A percentile compares a stretch with the other conserved stretches of the same genome.
These are phyloP conservation scores for Amblyjoppa proteus DNA, from an alignment of 2,888 invertebrate species.

Conservation along the genomic window DNA sequence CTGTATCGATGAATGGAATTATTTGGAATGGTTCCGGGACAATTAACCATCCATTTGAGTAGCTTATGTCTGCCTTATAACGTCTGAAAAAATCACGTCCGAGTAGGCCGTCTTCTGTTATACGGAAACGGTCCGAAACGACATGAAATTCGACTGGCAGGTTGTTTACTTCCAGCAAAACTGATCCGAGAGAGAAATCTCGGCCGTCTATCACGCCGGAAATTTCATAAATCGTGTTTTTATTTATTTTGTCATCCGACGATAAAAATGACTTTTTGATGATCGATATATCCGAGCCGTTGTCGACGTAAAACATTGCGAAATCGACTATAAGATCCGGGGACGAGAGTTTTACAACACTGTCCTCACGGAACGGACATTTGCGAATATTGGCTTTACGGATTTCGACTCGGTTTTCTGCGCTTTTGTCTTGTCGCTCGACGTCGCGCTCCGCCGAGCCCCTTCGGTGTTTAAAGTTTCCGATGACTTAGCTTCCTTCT, in stretches of 20 bases:
- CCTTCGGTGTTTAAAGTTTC: slow-evolving; percentile 29
- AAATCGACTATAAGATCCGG: not conserved
- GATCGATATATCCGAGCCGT: slow-evolving; percentile 11
- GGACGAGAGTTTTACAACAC: not conserved
- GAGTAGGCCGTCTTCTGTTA: not conserved
- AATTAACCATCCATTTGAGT: not conserved
- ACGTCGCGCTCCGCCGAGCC: slow-evolving; percentile 31
- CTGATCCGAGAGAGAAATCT: not conserved
- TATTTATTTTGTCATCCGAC: not conserved
- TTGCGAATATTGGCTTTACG: slow-evolving; percentile 18
- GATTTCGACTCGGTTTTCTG: slow-evolving; percentile 2
- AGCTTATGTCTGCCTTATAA: slow-evolving; percentile 22
- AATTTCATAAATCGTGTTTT: not conserved
- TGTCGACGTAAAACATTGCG: slow-evolving; percentile 17
- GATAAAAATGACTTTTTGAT: not conserved
- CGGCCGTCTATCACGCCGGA: slow-evolving; percentile 7
- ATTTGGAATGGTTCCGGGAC: not conserved
- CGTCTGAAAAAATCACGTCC: slow-evolving; percentile 18
- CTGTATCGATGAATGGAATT: not conserved
- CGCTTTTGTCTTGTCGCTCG: slow-evolving; percentile 14
- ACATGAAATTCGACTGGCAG: not conserved
- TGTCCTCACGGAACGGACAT: not conserved
- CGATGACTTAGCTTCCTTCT: not conserved
- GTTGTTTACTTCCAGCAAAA: not conserved
- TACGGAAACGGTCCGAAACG: not conserved